These are phyloP conservation scores for Lamprologus ornatipinnis DNA, from an alignment of 2,113 vertebrate genomes.

Conservation along the genomic window DNA sequence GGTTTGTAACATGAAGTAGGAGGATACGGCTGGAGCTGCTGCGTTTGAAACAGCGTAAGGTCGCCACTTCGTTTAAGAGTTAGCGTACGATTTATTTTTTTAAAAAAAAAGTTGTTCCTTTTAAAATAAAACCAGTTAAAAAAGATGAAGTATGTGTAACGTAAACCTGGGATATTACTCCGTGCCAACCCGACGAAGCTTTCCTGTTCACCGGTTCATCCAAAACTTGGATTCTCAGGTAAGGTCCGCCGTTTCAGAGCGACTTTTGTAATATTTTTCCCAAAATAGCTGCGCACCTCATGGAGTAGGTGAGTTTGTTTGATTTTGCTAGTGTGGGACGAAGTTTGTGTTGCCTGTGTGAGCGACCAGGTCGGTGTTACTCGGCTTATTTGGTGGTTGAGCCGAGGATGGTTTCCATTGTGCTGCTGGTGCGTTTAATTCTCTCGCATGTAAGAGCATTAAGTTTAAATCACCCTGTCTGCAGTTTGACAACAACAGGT, in stretches of 20 bases:
- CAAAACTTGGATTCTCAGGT: constrained; percentile 45
- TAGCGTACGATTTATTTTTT: neutral
- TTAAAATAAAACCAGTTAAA: neutral
- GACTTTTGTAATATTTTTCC: neutral
- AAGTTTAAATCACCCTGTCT: neutral
- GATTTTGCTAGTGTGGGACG: neutral
- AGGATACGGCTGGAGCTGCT: neutral
- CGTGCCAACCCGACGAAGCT: constrained; percentile 10
- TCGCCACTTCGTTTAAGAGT: neutral
- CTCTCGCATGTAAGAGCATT: constrained; percentile 24
- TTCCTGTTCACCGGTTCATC: constrained; percentile 19
- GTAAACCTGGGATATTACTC: constrained; percentile 28
- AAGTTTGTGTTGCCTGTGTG: neutral
- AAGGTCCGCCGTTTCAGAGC: neutral
- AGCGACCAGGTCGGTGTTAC: neutral
- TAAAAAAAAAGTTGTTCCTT: fast-evolving
- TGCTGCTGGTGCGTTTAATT: constrained; percentile 26
- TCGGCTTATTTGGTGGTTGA: neutral
- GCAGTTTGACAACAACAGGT: constrained; percentile 48
- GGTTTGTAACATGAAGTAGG: neutral
- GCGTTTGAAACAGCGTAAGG: neutral
- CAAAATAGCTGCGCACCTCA: fast-evolving
- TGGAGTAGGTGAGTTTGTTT: neutral
- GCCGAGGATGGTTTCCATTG: constrained; percentile 32
- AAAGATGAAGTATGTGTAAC: constrained; percentile 38